Evolutionary conservation across 2,888 invertebrate species (phyloP).

Genomic region (Clepsis dumicolana): DNA sequence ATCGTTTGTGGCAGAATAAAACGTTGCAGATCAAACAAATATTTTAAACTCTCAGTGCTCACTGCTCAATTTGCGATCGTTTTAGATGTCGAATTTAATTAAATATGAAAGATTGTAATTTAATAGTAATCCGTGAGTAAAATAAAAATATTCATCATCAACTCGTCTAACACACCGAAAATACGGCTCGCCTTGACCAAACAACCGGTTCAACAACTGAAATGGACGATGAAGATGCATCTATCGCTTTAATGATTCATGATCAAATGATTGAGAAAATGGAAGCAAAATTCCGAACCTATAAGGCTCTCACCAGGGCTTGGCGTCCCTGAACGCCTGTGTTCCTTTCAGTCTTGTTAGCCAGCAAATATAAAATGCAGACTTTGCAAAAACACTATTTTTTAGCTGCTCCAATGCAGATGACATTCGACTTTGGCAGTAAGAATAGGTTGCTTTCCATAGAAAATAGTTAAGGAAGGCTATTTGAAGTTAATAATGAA

Average conservation of each 20-base stretch:
- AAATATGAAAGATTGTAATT: too few relatives aligned
- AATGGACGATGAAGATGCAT: conserved; percentile 50
- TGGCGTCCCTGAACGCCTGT: conserved; percentile 85
- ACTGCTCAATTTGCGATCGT: too few relatives aligned
- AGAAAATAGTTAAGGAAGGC: not conserved
- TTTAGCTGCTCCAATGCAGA: conserved; percentile 66
- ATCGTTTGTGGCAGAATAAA: too few relatives aligned
- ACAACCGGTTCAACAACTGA: conserved; percentile 16
- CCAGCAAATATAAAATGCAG: conserved; percentile 85
- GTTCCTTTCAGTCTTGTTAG: conserved; percentile 85
- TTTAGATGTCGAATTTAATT: too few relatives aligned
- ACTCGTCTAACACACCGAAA: not conserved
- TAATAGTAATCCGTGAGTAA: too few relatives aligned
- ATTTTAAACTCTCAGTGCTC: too few relatives aligned
- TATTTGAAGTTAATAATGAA: not conserved
- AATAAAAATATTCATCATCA: not conserved
- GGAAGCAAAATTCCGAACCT: conserved; percentile 85
- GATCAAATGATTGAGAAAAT: conserved; percentile 64
- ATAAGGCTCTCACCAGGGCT: conserved; percentile 87
- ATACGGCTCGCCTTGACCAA: conserved; percentile 13
- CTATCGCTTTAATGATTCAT: conserved; percentile 55
- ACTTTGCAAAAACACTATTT: conserved; percentile 84
- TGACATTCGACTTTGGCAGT: conserved; percentile 52
- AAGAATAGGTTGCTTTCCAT: conserved; percentile 58
- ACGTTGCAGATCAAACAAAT: too few relatives aligned